phyloP scores from a whole-genome alignment of 2,113 vertebrate species.

The Anoplopoma fimbria region DNA sequence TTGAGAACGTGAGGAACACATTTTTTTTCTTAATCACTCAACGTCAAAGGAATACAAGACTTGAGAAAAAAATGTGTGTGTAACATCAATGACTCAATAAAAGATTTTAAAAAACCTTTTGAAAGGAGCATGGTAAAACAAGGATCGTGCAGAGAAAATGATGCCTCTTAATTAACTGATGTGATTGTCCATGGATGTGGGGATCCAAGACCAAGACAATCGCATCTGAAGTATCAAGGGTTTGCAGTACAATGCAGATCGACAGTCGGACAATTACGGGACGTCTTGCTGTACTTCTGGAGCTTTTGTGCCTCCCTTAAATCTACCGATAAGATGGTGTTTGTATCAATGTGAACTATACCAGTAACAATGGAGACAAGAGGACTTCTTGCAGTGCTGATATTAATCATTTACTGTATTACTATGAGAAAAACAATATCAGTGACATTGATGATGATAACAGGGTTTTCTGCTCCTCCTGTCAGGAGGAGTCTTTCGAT shows the following conservation, averaged over 20 bases:
- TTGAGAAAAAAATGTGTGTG: slow-evolving; percentile 29
- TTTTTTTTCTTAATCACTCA: slow-evolving; percentile 41
- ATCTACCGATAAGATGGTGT: slow-evolving; percentile 61
- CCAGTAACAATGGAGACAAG: slow-evolving; percentile 47
- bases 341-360: slow-evolving; percentile 75
- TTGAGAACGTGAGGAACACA: slow-evolving; percentile 61
- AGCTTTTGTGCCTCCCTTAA: slow-evolving; percentile 73
- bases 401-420: slow-evolving; percentile 81
- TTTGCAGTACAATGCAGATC: slow-evolving; percentile 36
- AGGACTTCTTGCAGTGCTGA: slow-evolving; percentile 74
- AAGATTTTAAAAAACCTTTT: slow-evolving; percentile 18
- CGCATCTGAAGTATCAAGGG: slow-evolving; percentile 47
- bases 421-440: slow-evolving; percentile 78
- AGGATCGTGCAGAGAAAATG: slow-evolving; percentile 51
- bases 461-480: slow-evolving; percentile 82
- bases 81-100: slow-evolving; percentile 66
- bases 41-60: slow-evolving; percentile 56
- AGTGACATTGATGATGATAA: slow-evolving; percentile 83
- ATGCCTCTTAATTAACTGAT: slow-evolving; percentile 56
- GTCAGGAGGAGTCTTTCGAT: slow-evolving; percentile 58
- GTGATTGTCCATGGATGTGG: slow-evolving; percentile 55
- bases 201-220: slow-evolving; percentile 72
- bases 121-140: slow-evolving; percentile 56
- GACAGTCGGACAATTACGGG: slow-evolving; percentile 35
- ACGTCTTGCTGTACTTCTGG: slow-evolving; percentile 60